Evolutionary conservation across 2,113 vertebrate species (phyloP).

Genomic region (Eidolon helvum): DNA sequence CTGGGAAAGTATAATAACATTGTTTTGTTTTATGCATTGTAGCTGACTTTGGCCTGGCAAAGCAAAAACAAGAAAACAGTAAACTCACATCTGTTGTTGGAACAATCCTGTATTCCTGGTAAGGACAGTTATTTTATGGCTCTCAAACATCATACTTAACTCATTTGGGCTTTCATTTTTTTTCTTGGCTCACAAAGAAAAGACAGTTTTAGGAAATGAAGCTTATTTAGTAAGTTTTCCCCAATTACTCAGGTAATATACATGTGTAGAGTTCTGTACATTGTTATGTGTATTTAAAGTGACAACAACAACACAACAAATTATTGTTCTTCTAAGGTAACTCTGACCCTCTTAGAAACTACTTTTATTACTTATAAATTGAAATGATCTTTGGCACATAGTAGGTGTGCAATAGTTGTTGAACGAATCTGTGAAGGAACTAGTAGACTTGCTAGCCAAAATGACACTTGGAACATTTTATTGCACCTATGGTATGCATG

Average conservation of each 20-base stretch:
- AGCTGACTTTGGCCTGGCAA: constrained; percentile 95
- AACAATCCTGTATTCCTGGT: constrained; percentile 94
- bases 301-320: background rate
- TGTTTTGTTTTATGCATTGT: constrained; percentile 66
- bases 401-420: background rate
- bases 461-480: background rate
- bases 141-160: background rate
- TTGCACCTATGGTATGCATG: background rate
- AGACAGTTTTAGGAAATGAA: background rate
- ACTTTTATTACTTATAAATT: background rate
- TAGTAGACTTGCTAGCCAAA: background rate
- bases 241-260: background rate
- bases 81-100: constrained; percentile 92
- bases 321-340: background rate
- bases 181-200: constrained; percentile 23
- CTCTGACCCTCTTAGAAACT: background rate
- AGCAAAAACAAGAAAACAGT: constrained; percentile 93
- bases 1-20: background rate
- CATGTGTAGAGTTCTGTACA: background rate
- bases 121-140: constrained; percentile 69
- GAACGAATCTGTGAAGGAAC: background rate
- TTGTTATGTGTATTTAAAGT: background rate
- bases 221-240: background rate
- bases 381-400: background rate
- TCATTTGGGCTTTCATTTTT: background rate